phyloP scores from a whole-genome alignment of 2,888 invertebrate genomes.

The Andrena bucephala region DNA sequence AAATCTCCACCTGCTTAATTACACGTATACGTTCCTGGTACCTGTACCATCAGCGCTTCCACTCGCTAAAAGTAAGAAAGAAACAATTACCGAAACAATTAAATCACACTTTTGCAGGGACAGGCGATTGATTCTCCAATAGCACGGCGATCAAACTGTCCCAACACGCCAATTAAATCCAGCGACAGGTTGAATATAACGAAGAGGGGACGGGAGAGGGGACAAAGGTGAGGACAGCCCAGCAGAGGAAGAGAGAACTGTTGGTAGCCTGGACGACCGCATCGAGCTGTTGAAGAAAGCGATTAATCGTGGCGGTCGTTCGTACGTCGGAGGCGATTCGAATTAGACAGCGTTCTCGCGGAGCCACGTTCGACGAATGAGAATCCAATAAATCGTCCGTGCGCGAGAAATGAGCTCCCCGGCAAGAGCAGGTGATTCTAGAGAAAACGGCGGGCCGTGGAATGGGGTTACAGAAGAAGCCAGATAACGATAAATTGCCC shows the following conservation, averaged over 20 bases:
- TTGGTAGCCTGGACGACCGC: conserved; percentile 54
- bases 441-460: conserved; percentile 31
- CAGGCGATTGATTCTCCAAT: conserved; percentile 21
- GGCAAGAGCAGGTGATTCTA: conserved; percentile 39
- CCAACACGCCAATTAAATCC: conserved; percentile 40
- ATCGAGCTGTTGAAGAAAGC: conserved; percentile 70
- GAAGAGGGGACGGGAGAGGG: conserved; percentile 21
- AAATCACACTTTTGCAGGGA: neutral
- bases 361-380: conserved; percentile 65
- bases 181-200: conserved; percentile 38
- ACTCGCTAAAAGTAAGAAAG: neutral
- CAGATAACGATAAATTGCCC: conserved; percentile 43
- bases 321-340: conserved; percentile 65
- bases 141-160: conserved; percentile 29
- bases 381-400: conserved; percentile 70
- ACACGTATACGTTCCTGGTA: neutral
- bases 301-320: conserved; percentile 66
- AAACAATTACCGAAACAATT: conserved; percentile 19
- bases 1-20: neutral
- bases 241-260: conserved; percentile 12
- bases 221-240: conserved; percentile 24
- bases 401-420: conserved; percentile 58
- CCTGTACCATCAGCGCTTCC: neutral
- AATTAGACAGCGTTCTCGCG: conserved; percentile 65
- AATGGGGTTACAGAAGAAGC: conserved; percentile 37